Conservation (phyloP, 2,113 vertebrate species). For the Picathartes gymnocephalus region DNA sequence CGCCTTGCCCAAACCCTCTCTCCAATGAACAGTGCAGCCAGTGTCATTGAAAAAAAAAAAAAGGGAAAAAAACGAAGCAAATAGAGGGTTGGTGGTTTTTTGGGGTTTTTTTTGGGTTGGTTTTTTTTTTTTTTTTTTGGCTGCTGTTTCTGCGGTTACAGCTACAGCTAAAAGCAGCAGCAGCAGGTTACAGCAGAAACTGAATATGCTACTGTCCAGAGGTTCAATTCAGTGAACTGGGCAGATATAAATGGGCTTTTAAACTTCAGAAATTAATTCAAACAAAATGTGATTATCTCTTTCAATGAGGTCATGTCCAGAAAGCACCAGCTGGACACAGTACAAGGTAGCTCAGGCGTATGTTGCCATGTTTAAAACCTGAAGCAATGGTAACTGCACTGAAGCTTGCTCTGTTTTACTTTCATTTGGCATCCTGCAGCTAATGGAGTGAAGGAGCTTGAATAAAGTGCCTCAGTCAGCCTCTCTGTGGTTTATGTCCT, state of each 20-base stretch:
- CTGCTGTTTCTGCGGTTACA: conserved; percentile 4
- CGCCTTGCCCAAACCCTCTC: background rate
- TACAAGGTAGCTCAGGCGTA: background rate
- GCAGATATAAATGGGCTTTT: background rate
- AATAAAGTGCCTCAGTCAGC: conserved; percentile 40
- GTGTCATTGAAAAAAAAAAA: background rate
- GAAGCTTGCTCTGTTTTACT: conserved; percentile 20
- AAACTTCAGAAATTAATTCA: background rate
- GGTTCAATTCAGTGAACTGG: background rate
- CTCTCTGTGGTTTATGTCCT: background rate
- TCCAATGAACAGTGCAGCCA: conserved; percentile 16
- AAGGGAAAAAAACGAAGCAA: background rate
- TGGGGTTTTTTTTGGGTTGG: no score
- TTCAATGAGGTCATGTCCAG: background rate
- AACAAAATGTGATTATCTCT: background rate
- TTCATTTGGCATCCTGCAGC: conserved; percentile 2
- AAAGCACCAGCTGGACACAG: background rate
- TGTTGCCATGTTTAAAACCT: background rate
- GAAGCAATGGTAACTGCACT: background rate
- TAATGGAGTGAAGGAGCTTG: background rate
- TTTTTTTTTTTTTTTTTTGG: background rate
- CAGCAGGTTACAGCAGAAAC: conserved; percentile 33
- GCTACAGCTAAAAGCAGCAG: conserved; percentile 35
- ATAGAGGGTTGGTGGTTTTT: background rate
- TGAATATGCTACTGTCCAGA: conserved; percentile 41